Percentiles rank a stretch among this genome's conserved stretches.
Conservation (phyloP, 2,888 invertebrate genomes). For the Crioceris asparagi region DNA sequence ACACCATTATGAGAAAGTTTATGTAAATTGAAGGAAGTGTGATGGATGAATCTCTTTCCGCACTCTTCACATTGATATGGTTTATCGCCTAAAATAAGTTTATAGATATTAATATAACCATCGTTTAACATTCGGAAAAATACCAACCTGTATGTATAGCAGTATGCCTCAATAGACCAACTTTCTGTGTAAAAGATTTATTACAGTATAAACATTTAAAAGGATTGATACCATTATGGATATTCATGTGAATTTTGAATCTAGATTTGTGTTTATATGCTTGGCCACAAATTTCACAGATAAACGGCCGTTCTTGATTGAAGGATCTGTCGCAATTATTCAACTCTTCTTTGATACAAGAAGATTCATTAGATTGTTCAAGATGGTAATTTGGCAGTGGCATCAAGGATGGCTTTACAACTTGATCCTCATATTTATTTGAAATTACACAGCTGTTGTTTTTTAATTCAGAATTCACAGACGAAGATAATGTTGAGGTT, state of each 20-base stretch:
- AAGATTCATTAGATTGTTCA: no score
- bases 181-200: constrained; percentile 46
- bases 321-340: neutral
- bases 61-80: constrained; percentile 33
- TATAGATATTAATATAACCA: neutral
- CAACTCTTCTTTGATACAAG: neutral
- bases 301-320: constrained; percentile 26
- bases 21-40: constrained; percentile 61
- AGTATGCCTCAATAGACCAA: constrained; percentile 40
- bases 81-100: constrained; percentile 25
- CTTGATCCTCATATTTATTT: no score
- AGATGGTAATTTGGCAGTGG: no score
- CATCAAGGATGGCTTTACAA: no score
- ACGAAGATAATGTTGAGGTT: no score
- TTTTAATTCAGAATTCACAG: no score
- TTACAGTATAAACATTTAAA: constrained; percentile 41
- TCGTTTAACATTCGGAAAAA: neutral
- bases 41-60: constrained; percentile 45
- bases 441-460: no score
- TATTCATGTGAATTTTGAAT: constrained; percentile 40
- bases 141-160: neutral
- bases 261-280: constrained; percentile 42
- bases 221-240: constrained; percentile 42
- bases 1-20: constrained; percentile 52
- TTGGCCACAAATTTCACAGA: constrained; percentile 44